phyloP scores from a whole-genome alignment of 2,113 vertebrate genomes.

The Narcine bancroftii region DNA sequence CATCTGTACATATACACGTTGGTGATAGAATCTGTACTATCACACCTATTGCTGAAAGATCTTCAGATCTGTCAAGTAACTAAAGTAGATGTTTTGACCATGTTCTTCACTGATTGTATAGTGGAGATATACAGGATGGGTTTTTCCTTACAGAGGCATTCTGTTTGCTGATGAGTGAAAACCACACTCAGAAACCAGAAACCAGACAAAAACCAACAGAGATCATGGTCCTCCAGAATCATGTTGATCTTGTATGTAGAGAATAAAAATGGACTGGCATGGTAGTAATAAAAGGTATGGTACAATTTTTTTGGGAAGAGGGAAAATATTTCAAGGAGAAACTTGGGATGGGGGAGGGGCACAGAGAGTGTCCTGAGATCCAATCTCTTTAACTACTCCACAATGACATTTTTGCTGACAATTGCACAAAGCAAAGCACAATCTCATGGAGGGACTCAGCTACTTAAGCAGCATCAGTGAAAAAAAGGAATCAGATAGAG shows the following conservation, averaged over 20 bases:
- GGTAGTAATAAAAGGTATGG: background rate
- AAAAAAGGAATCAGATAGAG: too few relatives aligned
- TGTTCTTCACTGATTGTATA: background rate
- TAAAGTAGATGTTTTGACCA: background rate
- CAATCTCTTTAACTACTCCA: too few relatives aligned
- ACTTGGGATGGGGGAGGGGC: too few relatives aligned
- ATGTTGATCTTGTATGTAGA: background rate
- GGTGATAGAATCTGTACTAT: too few relatives aligned
- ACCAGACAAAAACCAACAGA: background rate
- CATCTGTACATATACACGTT: too few relatives aligned
- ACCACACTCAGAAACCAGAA: too few relatives aligned
- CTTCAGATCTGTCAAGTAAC: background rate
- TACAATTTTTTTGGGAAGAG: background rate
- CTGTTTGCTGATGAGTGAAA: background rate
- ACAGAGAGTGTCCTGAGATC: too few relatives aligned
- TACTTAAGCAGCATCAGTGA: too few relatives aligned
- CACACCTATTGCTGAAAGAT: background rate
- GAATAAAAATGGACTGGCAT: background rate
- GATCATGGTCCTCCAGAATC: background rate
- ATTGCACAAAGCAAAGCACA: too few relatives aligned
- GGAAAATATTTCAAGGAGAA: background rate
- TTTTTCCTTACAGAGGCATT: background rate
- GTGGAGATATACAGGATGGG: background rate
- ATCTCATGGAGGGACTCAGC: too few relatives aligned
- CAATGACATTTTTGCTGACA: too few relatives aligned